A percentile compares a stretch with the other conserved stretches of the same genome.
These are phyloP conservation scores for Ephialtes manifestator DNA, from an alignment of 2,888 invertebrate species.

Conservation along the genomic window DNA sequence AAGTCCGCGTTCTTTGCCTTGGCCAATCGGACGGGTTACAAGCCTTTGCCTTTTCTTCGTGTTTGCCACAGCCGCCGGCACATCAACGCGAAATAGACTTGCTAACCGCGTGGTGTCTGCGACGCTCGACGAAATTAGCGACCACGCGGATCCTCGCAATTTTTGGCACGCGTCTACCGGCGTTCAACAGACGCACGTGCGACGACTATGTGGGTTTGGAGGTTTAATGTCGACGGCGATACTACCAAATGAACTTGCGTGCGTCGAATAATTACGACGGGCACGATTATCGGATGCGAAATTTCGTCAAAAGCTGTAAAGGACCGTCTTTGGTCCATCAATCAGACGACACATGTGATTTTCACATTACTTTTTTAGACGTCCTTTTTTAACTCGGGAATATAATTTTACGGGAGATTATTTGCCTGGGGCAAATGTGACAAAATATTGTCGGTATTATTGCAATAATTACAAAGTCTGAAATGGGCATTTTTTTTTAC, in stretches of 20 bases:
- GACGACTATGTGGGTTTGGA: conserved; percentile 20
- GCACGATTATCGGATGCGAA: neutral
- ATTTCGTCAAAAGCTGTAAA: conserved; percentile 2
- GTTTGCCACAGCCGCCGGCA: conserved; percentile 56
- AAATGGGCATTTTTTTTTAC: neutral
- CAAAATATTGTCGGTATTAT: neutral
- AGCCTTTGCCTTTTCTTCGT: conserved; percentile 33
- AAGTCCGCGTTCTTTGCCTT: conserved; percentile 62
- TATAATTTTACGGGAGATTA: neutral
- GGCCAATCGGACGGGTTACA: conserved; percentile 42
- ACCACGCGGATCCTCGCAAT: conserved; percentile 82
- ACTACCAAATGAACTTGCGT: conserved; percentile 9
- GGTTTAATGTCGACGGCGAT: neutral
- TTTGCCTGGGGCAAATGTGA: neutral
- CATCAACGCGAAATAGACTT: conserved; percentile 79
- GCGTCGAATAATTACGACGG: conserved; percentile 23
- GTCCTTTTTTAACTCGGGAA: neutral
- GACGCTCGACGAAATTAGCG: conserved; percentile 83
- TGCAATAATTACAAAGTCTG: neutral
- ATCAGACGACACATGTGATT: neutral
- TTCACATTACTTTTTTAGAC: neutral
- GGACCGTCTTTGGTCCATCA: neutral
- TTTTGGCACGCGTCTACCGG: conserved; percentile 76
- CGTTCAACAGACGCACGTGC: conserved; percentile 40
- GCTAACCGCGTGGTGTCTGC: conserved; percentile 85